Evolutionary conservation across 2,797 vertebrate species (phyloP).

Genomic region (Poecilia velifera): DNA sequence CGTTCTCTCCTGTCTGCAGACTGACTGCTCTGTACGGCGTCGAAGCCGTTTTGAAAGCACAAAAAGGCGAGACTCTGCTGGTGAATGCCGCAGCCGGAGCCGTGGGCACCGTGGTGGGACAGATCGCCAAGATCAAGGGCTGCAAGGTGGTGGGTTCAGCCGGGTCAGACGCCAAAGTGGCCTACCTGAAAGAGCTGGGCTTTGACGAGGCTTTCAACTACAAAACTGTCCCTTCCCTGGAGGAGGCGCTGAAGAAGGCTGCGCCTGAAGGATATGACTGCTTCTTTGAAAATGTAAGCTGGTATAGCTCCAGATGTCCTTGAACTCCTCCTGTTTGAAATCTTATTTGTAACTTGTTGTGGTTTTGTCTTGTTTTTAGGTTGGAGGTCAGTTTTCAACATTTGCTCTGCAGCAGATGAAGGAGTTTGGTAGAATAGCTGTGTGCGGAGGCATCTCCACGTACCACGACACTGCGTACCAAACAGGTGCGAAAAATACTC

Average conservation of each 20-base stretch:
- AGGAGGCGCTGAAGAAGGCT: slow-evolving; percentile 84
- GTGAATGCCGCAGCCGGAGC: slow-evolving; percentile 92
- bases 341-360: neutral
- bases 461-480: slow-evolving; percentile 82
- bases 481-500: slow-evolving; percentile 73
- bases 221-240: slow-evolving; percentile 86
- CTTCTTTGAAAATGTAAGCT: slow-evolving; percentile 93
- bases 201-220: slow-evolving; percentile 93
- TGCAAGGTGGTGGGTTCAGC: slow-evolving; percentile 91
- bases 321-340: neutral
- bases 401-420: slow-evolving; percentile 86
- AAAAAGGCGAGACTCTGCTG: slow-evolving; percentile 88
- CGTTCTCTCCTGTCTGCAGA: slow-evolving; percentile 62
- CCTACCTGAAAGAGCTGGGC: slow-evolving; percentile 87
- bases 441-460: slow-evolving; percentile 86
- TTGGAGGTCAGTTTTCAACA: slow-evolving; percentile 84
- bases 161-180: slow-evolving; percentile 88
- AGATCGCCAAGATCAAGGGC: slow-evolving; percentile 91
- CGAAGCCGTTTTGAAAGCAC: slow-evolving; percentile 83
- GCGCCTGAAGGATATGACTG: slow-evolving; percentile 91
- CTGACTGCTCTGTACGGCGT: slow-evolving; percentile 90
- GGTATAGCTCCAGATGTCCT: neutral
- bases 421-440: slow-evolving; percentile 86
- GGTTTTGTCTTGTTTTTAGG: slow-evolving; percentile 66
- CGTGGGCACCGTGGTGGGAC: slow-evolving; percentile 89